A percentile compares a stretch with the other conserved stretches of the same genome.
These are phyloP conservation scores for Pituophis catenifer DNA, from an alignment of 2,113 vertebrate species.

Conservation along the genomic window DNA sequence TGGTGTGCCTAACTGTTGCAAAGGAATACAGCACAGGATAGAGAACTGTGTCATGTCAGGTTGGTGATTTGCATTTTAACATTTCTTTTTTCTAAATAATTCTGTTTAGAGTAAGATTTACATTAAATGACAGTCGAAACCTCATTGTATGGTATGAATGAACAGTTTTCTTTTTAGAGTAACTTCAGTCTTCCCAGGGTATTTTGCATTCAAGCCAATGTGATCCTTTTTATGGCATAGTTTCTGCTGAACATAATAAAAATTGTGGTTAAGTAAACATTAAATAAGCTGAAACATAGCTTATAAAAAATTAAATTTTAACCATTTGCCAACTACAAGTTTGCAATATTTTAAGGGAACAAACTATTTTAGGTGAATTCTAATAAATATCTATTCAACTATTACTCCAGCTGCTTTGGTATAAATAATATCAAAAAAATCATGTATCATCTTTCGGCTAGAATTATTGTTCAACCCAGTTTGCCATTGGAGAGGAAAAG, in stretches of 20 bases:
- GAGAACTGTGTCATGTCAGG: constrained; percentile 30
- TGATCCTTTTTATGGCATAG: neutral
- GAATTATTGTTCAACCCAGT: neutral
- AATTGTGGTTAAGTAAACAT: neutral
- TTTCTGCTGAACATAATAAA: neutral
- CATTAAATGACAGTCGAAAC: constrained; percentile 15
- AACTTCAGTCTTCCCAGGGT: constrained; percentile 15
- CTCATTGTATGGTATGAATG: constrained; percentile 36
- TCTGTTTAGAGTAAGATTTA: constrained; percentile 50
- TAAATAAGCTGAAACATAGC: constrained; percentile 2
- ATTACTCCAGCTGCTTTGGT: neutral
- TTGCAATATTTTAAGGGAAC: neutral
- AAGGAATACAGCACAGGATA: constrained; percentile 35
- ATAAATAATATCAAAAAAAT: neutral
- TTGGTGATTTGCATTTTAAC: constrained; percentile 18
- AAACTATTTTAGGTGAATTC: neutral
- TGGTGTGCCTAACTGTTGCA: constrained; percentile 29
- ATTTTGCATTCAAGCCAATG: constrained; percentile 9
- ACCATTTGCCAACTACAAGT: neutral
- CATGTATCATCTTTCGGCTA: neutral
- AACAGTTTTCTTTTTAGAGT: constrained; percentile 22
- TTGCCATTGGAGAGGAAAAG: neutral
- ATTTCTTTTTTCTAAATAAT: neutral
- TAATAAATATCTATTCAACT: neutral
- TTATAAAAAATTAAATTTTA: neutral